Conservation (phyloP, 2,113 vertebrate genomes). For the Oplegnathus fasciatus region DNA sequence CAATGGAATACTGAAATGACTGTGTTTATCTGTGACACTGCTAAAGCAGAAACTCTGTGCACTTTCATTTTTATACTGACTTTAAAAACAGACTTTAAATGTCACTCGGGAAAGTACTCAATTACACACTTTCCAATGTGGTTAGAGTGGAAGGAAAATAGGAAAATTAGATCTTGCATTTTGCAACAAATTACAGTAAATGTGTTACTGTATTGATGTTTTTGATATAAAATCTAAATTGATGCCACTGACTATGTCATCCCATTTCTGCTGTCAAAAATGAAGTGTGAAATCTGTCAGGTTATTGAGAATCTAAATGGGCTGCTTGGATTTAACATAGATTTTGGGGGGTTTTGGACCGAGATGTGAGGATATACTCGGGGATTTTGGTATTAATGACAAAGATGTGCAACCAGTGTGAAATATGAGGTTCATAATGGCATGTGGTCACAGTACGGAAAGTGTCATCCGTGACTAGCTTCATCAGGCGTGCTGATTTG, state of each 20-base stretch:
- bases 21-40: neutral
- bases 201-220: neutral
- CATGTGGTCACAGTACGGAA: neutral
- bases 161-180: neutral
- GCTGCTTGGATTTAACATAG: neutral
- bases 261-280: neutral
- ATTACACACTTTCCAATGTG: neutral
- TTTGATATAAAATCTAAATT: neutral
- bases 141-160: neutral
- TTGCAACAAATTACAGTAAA: neutral
- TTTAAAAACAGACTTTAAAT: neutral
- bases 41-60: neutral
- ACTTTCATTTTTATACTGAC: neutral
- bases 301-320: neutral
- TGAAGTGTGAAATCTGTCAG: neutral
- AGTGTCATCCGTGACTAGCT: neutral
- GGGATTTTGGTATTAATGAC: neutral
- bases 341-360: neutral
- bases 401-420: neutral
- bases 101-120: neutral
- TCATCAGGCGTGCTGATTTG: conserved; percentile 7
- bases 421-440: neutral
- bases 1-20: neutral
- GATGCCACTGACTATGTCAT: neutral
- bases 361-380: neutral